Evolutionary conservation across 2,888 invertebrate genomes (phyloP), one percentile per base, ranked within the genome.

Genomic region (Pandemis corylana): DNA sequence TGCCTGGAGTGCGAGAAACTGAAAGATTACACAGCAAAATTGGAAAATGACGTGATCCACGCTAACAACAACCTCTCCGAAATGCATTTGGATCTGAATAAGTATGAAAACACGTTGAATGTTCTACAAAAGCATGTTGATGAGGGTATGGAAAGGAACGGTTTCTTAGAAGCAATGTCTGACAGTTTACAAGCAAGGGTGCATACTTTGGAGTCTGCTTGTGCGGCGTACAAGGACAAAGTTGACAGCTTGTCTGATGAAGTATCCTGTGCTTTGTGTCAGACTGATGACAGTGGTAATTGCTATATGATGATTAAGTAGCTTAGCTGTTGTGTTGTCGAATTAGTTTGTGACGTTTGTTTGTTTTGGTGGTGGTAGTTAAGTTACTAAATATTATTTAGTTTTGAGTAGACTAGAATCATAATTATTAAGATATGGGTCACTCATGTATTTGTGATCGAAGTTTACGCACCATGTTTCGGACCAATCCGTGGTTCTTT

Each of bases 41-140:
- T 92, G 69, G 88, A 92, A 83, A 83, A 71, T 13, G 88, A 91
- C 15, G 56, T 87, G 4, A 80, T 73, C 67, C 76, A 77, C 28
- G 86, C 87, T 0, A 83, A 84, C 42, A 76, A 69, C 36, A 81
- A 81, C 7, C 69, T 88, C 7, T 78, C 77, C 15, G 86, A 89
- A 67, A 83, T 92, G 82, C 80, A 88, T 79, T 44, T 56, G 3
- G 88, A 89, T 76, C 77, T 94, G 36, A 80, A 81, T 1, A 81
- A 77, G 42, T 93, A 90, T 70, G 93, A 92, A 68, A 78, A 85
- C 1, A 90, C 90, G 76, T 80, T 93, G 72, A 78, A 82, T 64
- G 53, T 81, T 5, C 81, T 94, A 13, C 85, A 90, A 73, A 85
- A 78, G 6, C 76, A 85, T 64, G 79, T 90, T 1, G 82, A 83